A percentile compares a stretch with the other conserved stretches of the same genome.
Evolutionary conservation across 2,888 invertebrate genomes (phyloP).

Genomic region (Mechanitis messenoides): DNA sequence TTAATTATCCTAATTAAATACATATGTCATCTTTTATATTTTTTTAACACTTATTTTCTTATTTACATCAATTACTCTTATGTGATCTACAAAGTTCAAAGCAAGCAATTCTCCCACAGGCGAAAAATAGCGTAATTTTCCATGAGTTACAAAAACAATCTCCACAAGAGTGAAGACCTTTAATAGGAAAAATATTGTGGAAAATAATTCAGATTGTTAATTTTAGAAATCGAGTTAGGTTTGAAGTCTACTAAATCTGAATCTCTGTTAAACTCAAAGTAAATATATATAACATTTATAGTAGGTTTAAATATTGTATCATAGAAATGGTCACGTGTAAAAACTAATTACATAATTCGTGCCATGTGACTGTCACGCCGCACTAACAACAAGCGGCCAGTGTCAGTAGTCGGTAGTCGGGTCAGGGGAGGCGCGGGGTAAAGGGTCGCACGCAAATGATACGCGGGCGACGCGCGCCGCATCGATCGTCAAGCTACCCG

Average conservation of each 20-base stretch:
- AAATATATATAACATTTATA: too few species aligned
- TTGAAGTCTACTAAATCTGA: too few species aligned
- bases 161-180: neutral
- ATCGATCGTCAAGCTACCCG: constrained; percentile 61
- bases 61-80: neutral
- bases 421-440: constrained; percentile 40
- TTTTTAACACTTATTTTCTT: neutral
- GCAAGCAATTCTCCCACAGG: neutral
- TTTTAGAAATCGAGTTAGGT: neutral
- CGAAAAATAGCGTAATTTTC: neutral
- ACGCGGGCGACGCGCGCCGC: constrained; percentile 61
- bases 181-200: constrained; percentile 1
- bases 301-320: neutral
- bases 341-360: constrained; percentile 16
- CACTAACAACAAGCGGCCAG: constrained; percentile 34
- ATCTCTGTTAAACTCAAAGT: too few species aligned
- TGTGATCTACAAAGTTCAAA: neutral
- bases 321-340: neutral
- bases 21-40: too few species aligned
- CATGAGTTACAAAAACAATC: neutral
- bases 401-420: constrained; percentile 32
- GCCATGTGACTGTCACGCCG: constrained; percentile 36
- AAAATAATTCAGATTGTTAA: neutral
- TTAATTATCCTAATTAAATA: too few species aligned
- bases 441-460: constrained; percentile 69